These are phyloP conservation scores for Cololabis saira DNA, from an alignment of 2,113 vertebrate species.

Conservation along the genomic window DNA sequence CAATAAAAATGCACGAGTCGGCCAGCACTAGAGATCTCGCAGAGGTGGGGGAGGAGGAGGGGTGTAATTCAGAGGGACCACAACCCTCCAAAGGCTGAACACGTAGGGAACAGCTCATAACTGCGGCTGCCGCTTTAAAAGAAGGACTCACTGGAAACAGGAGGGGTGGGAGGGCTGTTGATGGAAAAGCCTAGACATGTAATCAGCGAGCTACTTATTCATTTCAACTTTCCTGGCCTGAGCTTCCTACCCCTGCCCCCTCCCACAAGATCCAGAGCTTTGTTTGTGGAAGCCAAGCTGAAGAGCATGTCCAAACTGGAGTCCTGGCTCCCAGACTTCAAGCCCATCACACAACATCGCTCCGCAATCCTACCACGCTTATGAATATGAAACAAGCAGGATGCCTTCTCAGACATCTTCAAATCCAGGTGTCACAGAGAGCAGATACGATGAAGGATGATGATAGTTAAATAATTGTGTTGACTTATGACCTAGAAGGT, in stretches of 20 bases:
- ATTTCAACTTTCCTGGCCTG: constrained; percentile 69
- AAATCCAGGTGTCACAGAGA: constrained; percentile 20
- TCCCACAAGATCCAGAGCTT: constrained; percentile 38
- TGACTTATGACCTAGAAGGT: too few species aligned
- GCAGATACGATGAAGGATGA: constrained; percentile 1
- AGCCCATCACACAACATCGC: constrained; percentile 13
- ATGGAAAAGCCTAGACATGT: constrained; percentile 66
- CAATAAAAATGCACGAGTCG: constrained; percentile 3
- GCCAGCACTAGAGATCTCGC: constrained; percentile 8
- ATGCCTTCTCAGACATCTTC: background rate
- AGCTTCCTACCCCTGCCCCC: constrained; percentile 15
- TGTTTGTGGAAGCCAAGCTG: constrained; percentile 54
- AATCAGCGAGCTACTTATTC: constrained; percentile 66
- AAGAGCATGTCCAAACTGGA: constrained; percentile 64
- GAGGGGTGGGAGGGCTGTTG: constrained; percentile 25
- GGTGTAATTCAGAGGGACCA: constrained; percentile 31
- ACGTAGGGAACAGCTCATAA: constrained; percentile 33
- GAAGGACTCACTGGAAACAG: constrained; percentile 32
- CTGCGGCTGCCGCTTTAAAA: constrained; percentile 50
- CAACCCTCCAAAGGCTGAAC: constrained; percentile 26
- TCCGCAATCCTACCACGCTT: constrained; percentile 12
- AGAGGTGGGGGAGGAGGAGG: background rate
- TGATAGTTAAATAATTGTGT: constrained; percentile 18
- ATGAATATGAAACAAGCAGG: constrained; percentile 18
- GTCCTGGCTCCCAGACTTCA: constrained; percentile 15